phyloP scores from a whole-genome alignment of 2,888 invertebrate genomes.

The Byasa hedistus region DNA sequence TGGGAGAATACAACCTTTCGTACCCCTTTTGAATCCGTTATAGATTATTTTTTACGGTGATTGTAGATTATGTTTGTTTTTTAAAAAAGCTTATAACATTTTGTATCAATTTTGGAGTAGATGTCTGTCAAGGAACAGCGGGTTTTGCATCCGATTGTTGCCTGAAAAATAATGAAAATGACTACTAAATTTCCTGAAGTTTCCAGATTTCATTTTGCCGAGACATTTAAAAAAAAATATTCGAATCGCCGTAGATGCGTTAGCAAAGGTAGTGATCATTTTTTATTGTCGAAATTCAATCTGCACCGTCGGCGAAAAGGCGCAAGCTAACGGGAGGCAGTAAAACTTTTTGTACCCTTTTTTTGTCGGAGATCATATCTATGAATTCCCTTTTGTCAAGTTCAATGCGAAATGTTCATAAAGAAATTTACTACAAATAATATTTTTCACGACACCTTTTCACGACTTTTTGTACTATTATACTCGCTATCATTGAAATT shows the following conservation, averaged over 20 bases:
- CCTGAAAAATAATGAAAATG: no score
- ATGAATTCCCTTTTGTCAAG: slow-evolving; percentile 1
- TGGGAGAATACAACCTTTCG: no score
- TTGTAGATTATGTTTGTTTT: no score
- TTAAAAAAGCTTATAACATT: no score
- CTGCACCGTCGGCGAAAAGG: slow-evolving; percentile 8
- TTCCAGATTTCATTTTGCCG: no score
- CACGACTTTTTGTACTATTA: neutral
- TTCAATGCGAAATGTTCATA: neutral
- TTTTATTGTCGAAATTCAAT: slow-evolving; percentile 25
- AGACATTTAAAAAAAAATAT: neutral
- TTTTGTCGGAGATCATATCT: slow-evolving; percentile 23
- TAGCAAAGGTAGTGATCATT: slow-evolving; percentile 16
- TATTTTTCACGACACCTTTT: neutral
- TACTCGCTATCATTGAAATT: neutral
- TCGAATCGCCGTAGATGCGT: neutral
- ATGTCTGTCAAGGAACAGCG: no score
- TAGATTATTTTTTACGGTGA: no score
- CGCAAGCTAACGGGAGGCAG: slow-evolving; percentile 2
- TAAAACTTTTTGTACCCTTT: slow-evolving; percentile 19
- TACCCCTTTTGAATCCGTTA: no score
- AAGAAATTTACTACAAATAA: neutral
- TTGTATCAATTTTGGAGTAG: no score
- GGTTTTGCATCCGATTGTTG: no score
- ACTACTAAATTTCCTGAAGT: no score